phyloP scores from a whole-genome alignment of 2,797 vertebrate genomes.

The Lithobates pipiens region DNA sequence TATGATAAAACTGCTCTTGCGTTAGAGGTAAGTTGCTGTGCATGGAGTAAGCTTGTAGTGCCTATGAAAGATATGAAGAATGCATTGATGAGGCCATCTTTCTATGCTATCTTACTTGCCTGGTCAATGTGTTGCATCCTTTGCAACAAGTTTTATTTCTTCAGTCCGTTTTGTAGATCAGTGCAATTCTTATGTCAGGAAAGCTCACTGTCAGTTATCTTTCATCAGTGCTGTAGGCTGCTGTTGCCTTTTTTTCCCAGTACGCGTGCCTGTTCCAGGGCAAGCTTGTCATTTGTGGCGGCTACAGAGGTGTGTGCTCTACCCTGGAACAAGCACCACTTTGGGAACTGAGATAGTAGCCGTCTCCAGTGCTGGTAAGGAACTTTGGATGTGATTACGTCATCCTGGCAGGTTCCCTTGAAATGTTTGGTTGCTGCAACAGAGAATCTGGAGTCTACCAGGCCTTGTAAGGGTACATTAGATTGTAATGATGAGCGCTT shows the following conservation, averaged over 20 bases:
- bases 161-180: not conserved
- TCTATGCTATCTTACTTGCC: not conserved
- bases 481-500: too few relatives aligned
- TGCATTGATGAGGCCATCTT: not conserved
- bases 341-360: too few relatives aligned
- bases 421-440: not conserved
- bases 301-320: not conserved
- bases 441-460: not conserved
- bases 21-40: slow-evolving; percentile 84
- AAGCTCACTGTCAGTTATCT: not conserved
- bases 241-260: not conserved
- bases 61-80: not conserved
- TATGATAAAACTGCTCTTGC: slow-evolving; percentile 98
- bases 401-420: not conserved
- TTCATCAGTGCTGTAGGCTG: too few relatives aligned
- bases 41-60: not conserved
- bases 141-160: not conserved
- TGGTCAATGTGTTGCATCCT: not conserved
- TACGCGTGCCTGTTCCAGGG: not conserved
- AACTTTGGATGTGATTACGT: not conserved
- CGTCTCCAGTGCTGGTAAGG: not conserved
- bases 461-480: too few relatives aligned
- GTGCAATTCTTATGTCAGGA: not conserved
- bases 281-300: not conserved
- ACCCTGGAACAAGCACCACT: too few relatives aligned